Evolutionary conservation across 2,888 invertebrate genomes (phyloP).

Genomic region (Smittia aterrima): DNA sequence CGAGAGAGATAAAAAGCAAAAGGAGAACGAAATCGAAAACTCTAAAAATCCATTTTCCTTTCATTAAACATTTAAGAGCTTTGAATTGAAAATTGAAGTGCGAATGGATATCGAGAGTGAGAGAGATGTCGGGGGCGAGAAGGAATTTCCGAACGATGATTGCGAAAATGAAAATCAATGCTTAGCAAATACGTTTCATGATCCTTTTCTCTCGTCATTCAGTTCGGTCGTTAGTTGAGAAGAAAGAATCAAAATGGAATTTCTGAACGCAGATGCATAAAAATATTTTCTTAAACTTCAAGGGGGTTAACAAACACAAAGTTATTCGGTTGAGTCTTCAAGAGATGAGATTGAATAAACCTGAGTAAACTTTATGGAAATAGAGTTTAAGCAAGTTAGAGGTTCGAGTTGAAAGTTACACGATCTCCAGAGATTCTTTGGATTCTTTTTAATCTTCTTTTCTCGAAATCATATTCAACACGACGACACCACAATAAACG

Average conservation of each 20-base stretch:
- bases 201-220: not conserved
- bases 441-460: not conserved
- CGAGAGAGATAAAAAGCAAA: not conserved
- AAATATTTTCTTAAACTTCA: not conserved
- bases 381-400: not conserved
- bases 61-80: constrained; percentile 17
- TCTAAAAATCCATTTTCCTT: not conserved
- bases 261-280: too few relatives aligned
- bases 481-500: not conserved
- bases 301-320: not conserved
- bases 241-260: too few relatives aligned
- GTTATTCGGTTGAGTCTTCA: too few relatives aligned
- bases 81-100: constrained; percentile 11
- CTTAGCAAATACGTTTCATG: not conserved
- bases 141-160: not conserved
- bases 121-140: too few relatives aligned
- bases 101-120: constrained; percentile 33
- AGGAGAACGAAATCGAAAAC: not conserved
- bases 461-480: not conserved
- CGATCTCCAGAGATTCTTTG: not conserved
- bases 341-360: too few relatives aligned
- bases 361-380: not conserved
- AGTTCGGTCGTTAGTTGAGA: too few relatives aligned
- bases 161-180: not conserved
- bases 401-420: not conserved